Percentiles rank a stretch among this genome's conserved stretches.
phyloP scores from a whole-genome alignment of 2,113 vertebrate species.

The Strix aluco region DNA sequence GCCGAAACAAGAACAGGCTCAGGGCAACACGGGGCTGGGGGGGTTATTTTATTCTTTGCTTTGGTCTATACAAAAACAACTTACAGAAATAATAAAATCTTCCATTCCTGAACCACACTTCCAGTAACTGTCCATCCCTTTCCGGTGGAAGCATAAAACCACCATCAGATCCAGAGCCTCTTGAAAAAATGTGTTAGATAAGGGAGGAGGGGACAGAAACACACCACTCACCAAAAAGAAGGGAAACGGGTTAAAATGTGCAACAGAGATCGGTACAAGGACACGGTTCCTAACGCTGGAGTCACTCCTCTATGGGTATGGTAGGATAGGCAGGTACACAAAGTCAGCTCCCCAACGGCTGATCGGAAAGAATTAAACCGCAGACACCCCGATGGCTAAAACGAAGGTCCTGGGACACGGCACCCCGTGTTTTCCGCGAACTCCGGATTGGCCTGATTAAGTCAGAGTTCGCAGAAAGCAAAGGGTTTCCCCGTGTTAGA shows the following conservation, averaged over 20 bases:
- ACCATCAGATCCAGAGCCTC: conserved; percentile 46
- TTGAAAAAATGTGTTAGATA: conserved; percentile 44
- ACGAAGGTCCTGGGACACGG: not conserved
- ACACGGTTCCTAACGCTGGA: conserved; percentile 49
- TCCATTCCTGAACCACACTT: conserved; percentile 57
- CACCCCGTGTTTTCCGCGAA: conserved; percentile 15
- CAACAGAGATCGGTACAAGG: conserved; percentile 69
- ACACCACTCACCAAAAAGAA: conserved; percentile 74
- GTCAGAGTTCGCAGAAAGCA: not conserved
- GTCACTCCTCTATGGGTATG: conserved; percentile 56
- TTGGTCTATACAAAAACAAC: conserved; percentile 84
- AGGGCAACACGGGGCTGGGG: conserved; percentile 23
- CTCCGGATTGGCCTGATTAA: not conserved
- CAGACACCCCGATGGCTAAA: not conserved
- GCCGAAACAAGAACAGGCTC: not conserved
- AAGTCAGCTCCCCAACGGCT: conserved; percentile 16
- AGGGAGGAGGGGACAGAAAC: conserved; percentile 41
- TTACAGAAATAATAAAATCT: conserved; percentile 77
- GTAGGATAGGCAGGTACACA: conserved; percentile 19
- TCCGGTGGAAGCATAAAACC: not conserved
- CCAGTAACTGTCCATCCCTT: conserved; percentile 48
- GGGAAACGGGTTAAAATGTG: conserved; percentile 46
- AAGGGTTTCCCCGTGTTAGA: not conserved
- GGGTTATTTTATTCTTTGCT: conserved; percentile 79
- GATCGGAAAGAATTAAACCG: not conserved